phyloP scores from a whole-genome alignment of 2,797 vertebrate species.

The Lepidocolaptes lacrymiger region DNA sequence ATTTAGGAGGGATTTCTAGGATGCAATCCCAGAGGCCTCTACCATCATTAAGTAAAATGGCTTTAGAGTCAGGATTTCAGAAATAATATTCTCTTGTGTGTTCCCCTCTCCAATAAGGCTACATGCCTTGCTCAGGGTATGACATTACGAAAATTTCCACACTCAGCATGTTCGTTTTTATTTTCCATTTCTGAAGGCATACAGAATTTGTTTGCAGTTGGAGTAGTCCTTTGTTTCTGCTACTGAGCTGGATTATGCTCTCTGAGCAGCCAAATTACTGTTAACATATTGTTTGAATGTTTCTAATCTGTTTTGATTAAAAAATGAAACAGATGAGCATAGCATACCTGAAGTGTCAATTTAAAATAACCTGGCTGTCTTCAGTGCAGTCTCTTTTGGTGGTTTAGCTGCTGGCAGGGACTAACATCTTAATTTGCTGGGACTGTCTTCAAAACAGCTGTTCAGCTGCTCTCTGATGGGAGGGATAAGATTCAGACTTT shows the following conservation, averaged over 20 bases:
- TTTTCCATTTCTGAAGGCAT: not conserved
- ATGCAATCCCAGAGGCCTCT: not conserved
- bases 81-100: not conserved
- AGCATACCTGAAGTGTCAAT: not conserved
- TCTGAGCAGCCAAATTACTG: not conserved
- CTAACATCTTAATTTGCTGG: not conserved
- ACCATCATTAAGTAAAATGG: not conserved
- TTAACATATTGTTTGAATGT: not conserved
- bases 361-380: not conserved
- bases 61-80: not conserved
- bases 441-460: not conserved
- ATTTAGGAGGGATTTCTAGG: not conserved
- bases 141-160: rapidly evolving
- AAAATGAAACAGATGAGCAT: not conserved
- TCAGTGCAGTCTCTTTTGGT: not conserved
- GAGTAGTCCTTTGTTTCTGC: not conserved
- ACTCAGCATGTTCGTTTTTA: not conserved
- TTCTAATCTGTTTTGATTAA: not conserved
- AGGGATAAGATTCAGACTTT: not conserved
- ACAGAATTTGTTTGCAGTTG: not conserved
- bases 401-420: not conserved
- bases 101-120: not conserved
- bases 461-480: not conserved
- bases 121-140: rapidly evolving
- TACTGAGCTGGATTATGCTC: not conserved